Evolutionary conservation across 2,888 invertebrate species (phyloP).

Genomic region (Spialia ferax): DNA sequence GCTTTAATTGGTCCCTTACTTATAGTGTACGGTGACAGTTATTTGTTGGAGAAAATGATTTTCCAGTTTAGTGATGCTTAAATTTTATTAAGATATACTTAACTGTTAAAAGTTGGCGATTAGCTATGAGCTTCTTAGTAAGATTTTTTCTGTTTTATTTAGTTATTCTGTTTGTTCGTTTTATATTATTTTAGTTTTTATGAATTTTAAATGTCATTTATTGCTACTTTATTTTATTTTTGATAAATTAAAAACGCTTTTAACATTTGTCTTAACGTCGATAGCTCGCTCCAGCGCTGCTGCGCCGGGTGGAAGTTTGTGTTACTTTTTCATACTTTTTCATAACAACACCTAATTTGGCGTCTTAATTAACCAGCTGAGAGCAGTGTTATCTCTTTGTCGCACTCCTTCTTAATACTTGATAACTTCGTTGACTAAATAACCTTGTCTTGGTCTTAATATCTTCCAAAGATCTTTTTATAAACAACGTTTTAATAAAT

Average conservation of each 20-base stretch:
- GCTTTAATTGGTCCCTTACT: too few relatives aligned
- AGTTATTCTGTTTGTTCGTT: too few relatives aligned
- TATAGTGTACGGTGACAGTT: too few relatives aligned
- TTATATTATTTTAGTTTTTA: too few relatives aligned
- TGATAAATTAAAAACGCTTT: constrained; percentile 1
- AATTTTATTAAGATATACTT: too few relatives aligned
- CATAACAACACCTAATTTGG: constrained; percentile 75
- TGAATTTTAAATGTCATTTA: too few relatives aligned
- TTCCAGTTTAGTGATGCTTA: too few relatives aligned
- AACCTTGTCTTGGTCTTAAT: background rate
- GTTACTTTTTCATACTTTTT: constrained; percentile 57
- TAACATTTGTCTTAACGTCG: background rate
- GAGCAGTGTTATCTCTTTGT: background rate
- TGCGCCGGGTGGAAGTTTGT: constrained; percentile 59
- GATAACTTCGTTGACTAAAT: background rate
- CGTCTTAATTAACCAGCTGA: constrained; percentile 65
- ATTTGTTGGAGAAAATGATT: too few relatives aligned
- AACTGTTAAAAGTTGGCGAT: too few relatives aligned
- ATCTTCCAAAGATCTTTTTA: background rate
- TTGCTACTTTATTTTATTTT: too few relatives aligned
- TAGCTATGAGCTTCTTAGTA: too few relatives aligned
- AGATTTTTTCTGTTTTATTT: too few relatives aligned
- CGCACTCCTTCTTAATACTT: constrained; percentile 11
- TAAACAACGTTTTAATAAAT: background rate
- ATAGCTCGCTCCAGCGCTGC: constrained; percentile 43